phyloP scores from a whole-genome alignment of 2,797 vertebrate genomes.

The Pampus argenteus region DNA sequence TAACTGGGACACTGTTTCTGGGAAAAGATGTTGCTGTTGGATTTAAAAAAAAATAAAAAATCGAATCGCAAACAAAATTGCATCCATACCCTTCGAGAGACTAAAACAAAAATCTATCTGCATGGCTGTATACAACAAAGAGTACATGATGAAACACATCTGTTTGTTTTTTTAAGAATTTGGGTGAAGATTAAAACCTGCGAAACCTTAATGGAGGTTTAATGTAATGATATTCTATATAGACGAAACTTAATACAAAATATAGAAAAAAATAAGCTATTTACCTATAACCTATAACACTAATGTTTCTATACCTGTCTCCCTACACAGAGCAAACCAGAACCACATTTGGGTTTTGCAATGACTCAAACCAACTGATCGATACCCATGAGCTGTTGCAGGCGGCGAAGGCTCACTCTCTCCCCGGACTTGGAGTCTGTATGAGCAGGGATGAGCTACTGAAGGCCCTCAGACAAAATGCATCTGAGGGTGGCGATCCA shows the following conservation, averaged over 20 bases:
- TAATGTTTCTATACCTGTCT: conserved; percentile 4
- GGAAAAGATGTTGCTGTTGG: conserved; percentile 1
- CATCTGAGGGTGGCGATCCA: not conserved
- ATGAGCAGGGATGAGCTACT: conserved; percentile 86
- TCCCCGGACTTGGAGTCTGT: conserved; percentile 87
- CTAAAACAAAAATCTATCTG: not conserved
- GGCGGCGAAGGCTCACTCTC: conserved; percentile 86
- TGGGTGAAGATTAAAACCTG: not conserved
- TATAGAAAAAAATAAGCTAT: not conserved
- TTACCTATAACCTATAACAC: no score
- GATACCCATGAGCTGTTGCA: conserved; percentile 83
- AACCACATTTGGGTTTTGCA: conserved; percentile 87
- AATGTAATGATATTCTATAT: not conserved
- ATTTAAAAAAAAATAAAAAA: no score
- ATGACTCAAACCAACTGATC: conserved; percentile 85
- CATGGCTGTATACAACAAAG: not conserved
- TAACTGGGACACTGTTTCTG: conserved; percentile 10
- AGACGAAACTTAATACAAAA: not conserved
- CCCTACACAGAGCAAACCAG: conserved; percentile 67
- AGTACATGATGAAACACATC: not conserved
- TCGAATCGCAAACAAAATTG: not conserved
- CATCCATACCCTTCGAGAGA: not conserved
- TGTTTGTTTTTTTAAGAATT: not conserved
- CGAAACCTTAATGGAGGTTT: not conserved
- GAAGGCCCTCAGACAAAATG: conserved; percentile 68